phyloP scores from a whole-genome alignment of 2,888 invertebrate genomes.

The Pyrrhia umbra region DNA sequence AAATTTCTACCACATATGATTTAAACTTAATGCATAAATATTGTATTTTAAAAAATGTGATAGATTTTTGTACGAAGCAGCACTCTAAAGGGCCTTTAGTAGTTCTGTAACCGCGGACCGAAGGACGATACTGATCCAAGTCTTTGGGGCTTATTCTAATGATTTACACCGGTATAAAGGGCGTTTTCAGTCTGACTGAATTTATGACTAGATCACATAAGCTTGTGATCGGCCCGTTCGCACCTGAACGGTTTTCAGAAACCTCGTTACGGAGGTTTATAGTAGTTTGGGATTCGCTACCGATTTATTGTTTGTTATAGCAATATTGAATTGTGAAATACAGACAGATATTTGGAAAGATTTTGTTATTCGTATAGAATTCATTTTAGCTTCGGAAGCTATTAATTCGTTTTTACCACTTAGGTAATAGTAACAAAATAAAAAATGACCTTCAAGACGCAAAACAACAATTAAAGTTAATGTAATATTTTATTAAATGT shows the following conservation, averaged over 20 bases:
- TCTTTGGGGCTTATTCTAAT: constrained; percentile 50
- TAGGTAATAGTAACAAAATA: neutral
- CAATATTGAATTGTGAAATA: constrained; percentile 16
- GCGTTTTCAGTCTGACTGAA: constrained; percentile 42
- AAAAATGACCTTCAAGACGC: neutral
- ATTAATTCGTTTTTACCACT: neutral
- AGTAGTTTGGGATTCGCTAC: constrained; percentile 39
- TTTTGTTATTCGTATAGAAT: neutral
- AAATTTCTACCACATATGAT: too few species aligned
- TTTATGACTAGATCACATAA: constrained; percentile 49
- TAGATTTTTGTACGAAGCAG: neutral
- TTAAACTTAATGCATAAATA: too few species aligned
- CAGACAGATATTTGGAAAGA: constrained; percentile 1
- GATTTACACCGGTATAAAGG: constrained; percentile 49
- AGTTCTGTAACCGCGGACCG: constrained; percentile 16
- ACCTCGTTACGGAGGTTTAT: constrained; percentile 39
- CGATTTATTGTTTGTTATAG: constrained; percentile 34
- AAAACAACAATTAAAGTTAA: neutral
- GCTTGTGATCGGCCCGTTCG: constrained; percentile 39
- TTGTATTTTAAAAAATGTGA: too few species aligned
- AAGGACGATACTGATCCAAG: constrained; percentile 32
- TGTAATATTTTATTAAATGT: neutral
- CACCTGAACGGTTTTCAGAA: constrained; percentile 53
- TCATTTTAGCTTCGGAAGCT: too few species aligned
- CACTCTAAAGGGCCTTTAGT: constrained; percentile 1